Percentiles rank a stretch among this genome's conserved stretches.
Conservation (phyloP, 2,113 vertebrate species). For the Pterocles gutturalis region DNA sequence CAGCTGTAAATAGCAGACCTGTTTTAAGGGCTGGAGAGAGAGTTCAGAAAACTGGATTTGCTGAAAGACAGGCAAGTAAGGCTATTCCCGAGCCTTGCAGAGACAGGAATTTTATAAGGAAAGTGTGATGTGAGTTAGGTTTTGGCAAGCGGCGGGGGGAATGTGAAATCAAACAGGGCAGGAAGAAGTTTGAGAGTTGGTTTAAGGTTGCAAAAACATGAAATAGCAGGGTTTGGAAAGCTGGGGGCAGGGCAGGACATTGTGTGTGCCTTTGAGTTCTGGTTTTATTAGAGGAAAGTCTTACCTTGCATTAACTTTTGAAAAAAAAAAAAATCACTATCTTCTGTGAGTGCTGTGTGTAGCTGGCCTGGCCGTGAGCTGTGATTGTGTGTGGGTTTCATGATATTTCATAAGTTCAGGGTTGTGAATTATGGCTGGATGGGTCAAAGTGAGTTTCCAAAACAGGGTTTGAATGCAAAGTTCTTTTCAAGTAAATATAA, state of each 20-base stretch:
- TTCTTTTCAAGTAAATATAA: neutral
- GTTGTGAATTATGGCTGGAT: neutral
- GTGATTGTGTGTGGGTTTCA: neutral
- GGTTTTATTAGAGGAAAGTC: fast-evolving
- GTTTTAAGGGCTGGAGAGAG: neutral
- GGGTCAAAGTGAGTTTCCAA: neutral
- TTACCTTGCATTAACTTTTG: fast-evolving
- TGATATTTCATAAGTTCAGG: neutral
- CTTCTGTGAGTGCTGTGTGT: neutral
- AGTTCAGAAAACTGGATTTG: neutral
- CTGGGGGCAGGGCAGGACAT: neutral
- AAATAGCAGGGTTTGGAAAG: neutral
- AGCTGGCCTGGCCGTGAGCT: neutral
- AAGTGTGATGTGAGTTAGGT: neutral
- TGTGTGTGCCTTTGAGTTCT: neutral
- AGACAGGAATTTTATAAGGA: neutral
- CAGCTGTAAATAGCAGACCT: neutral
- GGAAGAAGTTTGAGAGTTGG: neutral
- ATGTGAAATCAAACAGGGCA: neutral
- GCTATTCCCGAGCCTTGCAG: neutral
- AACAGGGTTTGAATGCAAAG: neutral
- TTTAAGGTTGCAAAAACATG: neutral
- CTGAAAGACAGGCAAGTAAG: neutral
- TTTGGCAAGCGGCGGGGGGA: neutral
- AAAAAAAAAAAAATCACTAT: neutral